Evolutionary conservation across 2,113 vertebrate species (phyloP).

Genomic region (Ameiurus melas): DNA sequence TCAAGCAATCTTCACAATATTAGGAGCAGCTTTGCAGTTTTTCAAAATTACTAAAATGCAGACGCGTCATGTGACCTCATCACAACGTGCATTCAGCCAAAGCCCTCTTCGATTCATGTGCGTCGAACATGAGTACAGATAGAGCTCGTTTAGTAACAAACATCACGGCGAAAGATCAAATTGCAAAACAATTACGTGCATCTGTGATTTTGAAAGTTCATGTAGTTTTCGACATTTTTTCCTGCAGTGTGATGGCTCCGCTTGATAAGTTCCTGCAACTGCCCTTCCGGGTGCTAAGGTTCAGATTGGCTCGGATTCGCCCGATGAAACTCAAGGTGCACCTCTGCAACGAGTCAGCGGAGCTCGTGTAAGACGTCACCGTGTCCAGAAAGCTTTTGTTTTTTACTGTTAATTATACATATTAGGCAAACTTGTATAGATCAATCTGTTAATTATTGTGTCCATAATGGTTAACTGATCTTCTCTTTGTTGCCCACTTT

Average conservation of each 20-base stretch:
- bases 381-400: background rate
- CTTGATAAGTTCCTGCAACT: slow-evolving; percentile 76
- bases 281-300: slow-evolving; percentile 81
- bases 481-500: slow-evolving; percentile 47
- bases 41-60: too few species aligned
- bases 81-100: too few species aligned
- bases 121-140: too few species aligned
- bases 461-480: too few species aligned
- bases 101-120: too few species aligned
- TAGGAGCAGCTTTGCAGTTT: too few species aligned
- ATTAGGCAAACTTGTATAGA: background rate
- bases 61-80: too few species aligned
- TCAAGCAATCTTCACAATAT: too few species aligned
- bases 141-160: too few species aligned
- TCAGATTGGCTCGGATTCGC: slow-evolving; percentile 76
- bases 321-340: slow-evolving; percentile 80
- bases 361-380: slow-evolving; percentile 76
- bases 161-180: too few species aligned
- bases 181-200: too few species aligned
- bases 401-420: background rate
- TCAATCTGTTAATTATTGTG: background rate
- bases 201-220: too few species aligned
- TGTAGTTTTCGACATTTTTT: background rate
- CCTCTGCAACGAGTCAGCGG: slow-evolving; percentile 68
- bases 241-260: slow-evolving; percentile 75